Conservation (phyloP, 2,113 vertebrate species). For the Hippoglossus stenolepis region DNA sequence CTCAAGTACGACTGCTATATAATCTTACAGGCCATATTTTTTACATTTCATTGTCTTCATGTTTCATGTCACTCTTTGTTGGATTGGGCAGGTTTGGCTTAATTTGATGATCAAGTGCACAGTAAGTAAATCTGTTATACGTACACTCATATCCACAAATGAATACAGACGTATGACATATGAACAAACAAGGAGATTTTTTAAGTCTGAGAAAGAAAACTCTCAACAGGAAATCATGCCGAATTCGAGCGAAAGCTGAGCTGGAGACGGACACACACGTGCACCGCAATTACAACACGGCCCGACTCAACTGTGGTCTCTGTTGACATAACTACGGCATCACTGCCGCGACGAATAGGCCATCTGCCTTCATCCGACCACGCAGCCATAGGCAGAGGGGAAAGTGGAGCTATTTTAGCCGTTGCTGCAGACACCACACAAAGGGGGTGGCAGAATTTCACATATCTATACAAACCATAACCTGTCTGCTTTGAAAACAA, state of each 20-base stretch:
- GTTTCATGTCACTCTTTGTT: background rate
- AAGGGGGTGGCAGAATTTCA: background rate
- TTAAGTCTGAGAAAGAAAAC: slow-evolving; percentile 44
- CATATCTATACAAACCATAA: slow-evolving; percentile 9
- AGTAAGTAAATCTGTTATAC: slow-evolving; percentile 30
- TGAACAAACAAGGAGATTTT: slow-evolving; percentile 34
- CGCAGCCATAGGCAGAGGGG: slow-evolving; percentile 21
- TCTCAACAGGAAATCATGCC: slow-evolving; percentile 73
- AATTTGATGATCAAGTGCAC: background rate
- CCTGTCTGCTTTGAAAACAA: background rate
- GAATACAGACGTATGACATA: background rate
- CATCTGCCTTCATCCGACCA: slow-evolving; percentile 36
- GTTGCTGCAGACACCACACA: background rate
- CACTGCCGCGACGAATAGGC: slow-evolving; percentile 39
- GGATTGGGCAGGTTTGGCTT: background rate
- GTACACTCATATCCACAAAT: background rate
- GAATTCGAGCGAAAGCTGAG: slow-evolving; percentile 46
- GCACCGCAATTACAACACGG: slow-evolving; percentile 68
- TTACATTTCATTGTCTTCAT: background rate
- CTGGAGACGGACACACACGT: slow-evolving; percentile 48
- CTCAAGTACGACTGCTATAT: background rate
- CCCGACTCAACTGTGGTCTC: slow-evolving; percentile 57
- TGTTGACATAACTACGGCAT: slow-evolving; percentile 50
- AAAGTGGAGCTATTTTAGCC: slow-evolving; percentile 42
- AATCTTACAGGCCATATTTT: background rate